phyloP scores from a whole-genome alignment of 2,888 invertebrate species.

The Netelia virgata region DNA sequence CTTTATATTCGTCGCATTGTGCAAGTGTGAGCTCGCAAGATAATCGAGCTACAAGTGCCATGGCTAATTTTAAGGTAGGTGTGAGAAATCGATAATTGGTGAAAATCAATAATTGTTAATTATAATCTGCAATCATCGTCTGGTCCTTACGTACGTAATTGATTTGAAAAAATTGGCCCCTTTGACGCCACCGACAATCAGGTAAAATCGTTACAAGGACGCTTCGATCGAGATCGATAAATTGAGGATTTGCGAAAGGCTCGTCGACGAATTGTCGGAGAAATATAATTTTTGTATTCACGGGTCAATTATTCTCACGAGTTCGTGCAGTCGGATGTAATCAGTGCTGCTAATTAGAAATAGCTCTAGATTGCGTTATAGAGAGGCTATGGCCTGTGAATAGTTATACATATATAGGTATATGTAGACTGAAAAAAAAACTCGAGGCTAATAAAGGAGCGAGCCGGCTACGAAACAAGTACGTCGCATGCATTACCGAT shows the following conservation, averaged over 20 bases:
- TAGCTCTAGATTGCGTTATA: conserved; percentile 35
- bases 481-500: conserved; percentile 76
- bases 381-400: not conserved
- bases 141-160: not conserved
- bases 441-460: conserved; percentile 58
- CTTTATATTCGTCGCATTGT: conserved; percentile 62
- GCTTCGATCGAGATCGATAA: not conserved
- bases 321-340: conserved; percentile 35
- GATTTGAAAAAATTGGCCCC: not conserved
- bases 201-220: conserved; percentile 19
- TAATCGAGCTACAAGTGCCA: conserved; percentile 75
- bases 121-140: no score
- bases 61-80: conserved; percentile 81
- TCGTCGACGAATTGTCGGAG: conserved; percentile 24
- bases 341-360: conserved; percentile 55
- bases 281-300: not conserved
- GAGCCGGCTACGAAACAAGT: conserved; percentile 61
- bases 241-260: conserved; percentile 31
- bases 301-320: conserved; percentile 10
- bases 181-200: conserved; percentile 19
- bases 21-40: conserved; percentile 68
- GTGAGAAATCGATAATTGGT: conserved; percentile 57
- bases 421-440: conserved; percentile 55
- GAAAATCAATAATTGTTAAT: conserved; percentile 1
- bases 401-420: not conserved